These are phyloP conservation scores for Caenorhabditis virilis DNA, from an alignment of 2,888 invertebrate genomes.

Conservation along the genomic window DNA sequence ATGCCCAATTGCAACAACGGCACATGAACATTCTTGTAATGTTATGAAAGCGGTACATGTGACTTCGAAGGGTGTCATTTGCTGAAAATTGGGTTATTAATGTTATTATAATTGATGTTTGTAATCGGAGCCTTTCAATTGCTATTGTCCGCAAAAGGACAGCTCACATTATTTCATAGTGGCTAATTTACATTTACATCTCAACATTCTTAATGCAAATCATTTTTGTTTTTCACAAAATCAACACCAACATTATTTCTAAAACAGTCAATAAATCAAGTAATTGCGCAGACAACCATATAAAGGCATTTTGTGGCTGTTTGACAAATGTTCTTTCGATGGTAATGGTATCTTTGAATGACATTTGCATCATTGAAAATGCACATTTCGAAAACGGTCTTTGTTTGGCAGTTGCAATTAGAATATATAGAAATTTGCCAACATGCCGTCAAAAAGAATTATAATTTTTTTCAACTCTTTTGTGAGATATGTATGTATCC, in stretches of 20 bases:
- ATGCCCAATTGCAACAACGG: slow-evolving; percentile 68
- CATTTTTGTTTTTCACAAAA: background rate
- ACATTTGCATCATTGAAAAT: too few relatives aligned
- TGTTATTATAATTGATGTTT: background rate
- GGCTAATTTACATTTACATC: too few relatives aligned
- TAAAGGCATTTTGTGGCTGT: slow-evolving; percentile 36
- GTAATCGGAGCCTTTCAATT: background rate
- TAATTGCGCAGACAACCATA: slow-evolving; percentile 7
- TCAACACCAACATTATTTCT: background rate
- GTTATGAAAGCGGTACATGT: slow-evolving; percentile 67
- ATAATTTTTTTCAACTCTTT: too few relatives aligned
- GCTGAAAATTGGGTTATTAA: slow-evolving; percentile 47
- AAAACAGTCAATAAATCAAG: slow-evolving; percentile 35
- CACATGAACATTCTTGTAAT: slow-evolving; percentile 69
- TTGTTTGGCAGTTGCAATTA: too few relatives aligned
- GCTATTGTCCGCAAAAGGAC: too few relatives aligned
- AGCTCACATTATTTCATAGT: background rate
- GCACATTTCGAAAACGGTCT: too few relatives aligned
- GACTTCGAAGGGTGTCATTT: slow-evolving; percentile 68
- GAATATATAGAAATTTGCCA: too few relatives aligned
- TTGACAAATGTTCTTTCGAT: slow-evolving; percentile 23
- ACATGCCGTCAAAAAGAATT: too few relatives aligned
- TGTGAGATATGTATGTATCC: too few relatives aligned
- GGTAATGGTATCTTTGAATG: too few relatives aligned
- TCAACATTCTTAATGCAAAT: background rate